phyloP scores from a whole-genome alignment of 2,888 invertebrate genomes.

The Chirona hameri region DNA sequence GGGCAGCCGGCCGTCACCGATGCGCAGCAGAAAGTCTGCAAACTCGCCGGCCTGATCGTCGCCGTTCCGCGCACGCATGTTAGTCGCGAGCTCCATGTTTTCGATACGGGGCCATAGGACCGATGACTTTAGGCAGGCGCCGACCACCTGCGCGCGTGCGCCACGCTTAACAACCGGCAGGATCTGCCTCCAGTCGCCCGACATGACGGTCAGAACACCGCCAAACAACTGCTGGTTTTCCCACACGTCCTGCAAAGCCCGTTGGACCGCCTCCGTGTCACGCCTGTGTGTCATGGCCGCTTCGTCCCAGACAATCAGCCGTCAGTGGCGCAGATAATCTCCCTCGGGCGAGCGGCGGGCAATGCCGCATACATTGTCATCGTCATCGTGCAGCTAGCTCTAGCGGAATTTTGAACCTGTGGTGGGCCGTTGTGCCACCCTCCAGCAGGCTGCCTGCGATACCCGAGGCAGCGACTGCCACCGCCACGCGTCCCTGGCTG shows the following conservation, averaged over 20 bases:
- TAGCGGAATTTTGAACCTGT: constrained; percentile 36
- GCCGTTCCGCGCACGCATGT: constrained; percentile 6
- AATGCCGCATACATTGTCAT: constrained; percentile 6
- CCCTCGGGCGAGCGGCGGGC: not conserved
- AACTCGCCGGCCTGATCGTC: no score
- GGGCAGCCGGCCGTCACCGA: no score
- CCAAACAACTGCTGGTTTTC: not conserved
- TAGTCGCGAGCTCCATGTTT: not conserved
- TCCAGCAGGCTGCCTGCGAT: constrained; percentile 33
- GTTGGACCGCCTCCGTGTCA: no score
- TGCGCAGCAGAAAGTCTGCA: no score
- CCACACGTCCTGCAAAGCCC: no score
- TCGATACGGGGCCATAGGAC: constrained; percentile 9
- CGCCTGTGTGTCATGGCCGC: no score
- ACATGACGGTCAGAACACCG: constrained; percentile 14
- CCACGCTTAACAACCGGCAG: constrained; percentile 26
- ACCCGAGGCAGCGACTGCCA: not conserved
- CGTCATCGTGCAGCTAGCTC: not conserved
- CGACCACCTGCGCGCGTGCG: constrained; percentile 9
- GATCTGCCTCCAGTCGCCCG: constrained; percentile 33
- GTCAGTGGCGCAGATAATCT: not conserved
- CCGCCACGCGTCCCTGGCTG: not conserved
- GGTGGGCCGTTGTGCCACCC: constrained; percentile 37
- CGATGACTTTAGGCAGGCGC: constrained; percentile 28
- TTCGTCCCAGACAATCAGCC: constrained; percentile 28